Evolutionary conservation across 1,140 invertebrate genomes (phyloP).

Genomic region (Brachionus calyciflorus): DNA sequence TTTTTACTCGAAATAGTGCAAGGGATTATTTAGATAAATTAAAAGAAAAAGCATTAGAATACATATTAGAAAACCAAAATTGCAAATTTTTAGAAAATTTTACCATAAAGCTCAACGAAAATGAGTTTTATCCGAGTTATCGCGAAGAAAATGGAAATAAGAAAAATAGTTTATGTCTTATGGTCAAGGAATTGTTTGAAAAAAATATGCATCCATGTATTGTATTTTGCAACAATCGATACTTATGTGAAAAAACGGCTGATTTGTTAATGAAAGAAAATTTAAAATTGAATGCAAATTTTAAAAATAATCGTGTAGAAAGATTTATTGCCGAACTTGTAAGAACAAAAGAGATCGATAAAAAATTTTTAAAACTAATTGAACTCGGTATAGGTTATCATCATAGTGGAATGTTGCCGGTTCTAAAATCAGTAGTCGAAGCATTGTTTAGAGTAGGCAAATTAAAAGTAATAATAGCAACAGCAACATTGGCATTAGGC

Average conservation of each 20-base stretch:
- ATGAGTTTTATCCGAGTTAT: conserved; percentile 25
- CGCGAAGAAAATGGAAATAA: not conserved
- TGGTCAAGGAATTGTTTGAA: not conserved
- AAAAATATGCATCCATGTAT: not conserved
- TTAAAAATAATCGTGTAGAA: not conserved
- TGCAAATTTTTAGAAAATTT: conserved; percentile 4
- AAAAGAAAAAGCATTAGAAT: not conserved
- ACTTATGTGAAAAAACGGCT: conserved; percentile 3
- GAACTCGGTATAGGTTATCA: conserved; percentile 6
- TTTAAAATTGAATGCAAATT: not conserved
- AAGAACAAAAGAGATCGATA: not conserved
- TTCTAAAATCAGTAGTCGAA: not conserved
- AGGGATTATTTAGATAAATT: not conserved
- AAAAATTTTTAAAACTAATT: not conserved
- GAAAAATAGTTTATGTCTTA: not conserved
- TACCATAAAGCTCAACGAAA: not conserved
- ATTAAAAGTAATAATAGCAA: not conserved
- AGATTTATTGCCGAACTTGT: not conserved
- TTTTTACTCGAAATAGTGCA: conserved; percentile 16
- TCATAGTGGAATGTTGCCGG: conserved; percentile 8
- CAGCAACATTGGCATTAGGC: conserved; percentile 2
- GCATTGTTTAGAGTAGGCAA: conserved; percentile 23
- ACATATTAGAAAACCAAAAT: not conserved
- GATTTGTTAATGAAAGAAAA: not conserved
- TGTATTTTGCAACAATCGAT: conserved; percentile 19